phyloP scores from a whole-genome alignment of 2,797 vertebrate genomes.

The Rallus crepitans region DNA sequence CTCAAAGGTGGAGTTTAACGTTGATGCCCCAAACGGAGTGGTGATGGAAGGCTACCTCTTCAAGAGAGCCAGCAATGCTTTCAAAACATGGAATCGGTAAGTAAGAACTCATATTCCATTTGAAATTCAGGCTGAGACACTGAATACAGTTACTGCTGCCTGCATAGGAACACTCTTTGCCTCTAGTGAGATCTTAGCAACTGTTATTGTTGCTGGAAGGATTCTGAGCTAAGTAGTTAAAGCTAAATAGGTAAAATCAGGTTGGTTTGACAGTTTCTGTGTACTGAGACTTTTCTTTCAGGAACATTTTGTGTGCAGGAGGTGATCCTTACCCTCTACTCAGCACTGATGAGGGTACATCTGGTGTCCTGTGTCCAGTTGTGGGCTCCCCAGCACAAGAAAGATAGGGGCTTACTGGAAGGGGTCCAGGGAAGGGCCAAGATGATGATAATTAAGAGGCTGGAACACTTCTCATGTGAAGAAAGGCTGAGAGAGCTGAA shows the following conservation, averaged over 20 bases:
- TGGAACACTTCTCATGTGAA: not conserved
- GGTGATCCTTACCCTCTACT: not conserved
- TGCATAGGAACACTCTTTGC: not conserved
- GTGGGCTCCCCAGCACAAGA: not conserved
- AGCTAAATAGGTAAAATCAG: not conserved
- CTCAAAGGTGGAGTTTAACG: slow-evolving; percentile 91
- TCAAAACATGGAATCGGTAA: slow-evolving; percentile 98
- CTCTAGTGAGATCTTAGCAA: too few relatives aligned
- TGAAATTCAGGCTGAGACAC: not conserved
- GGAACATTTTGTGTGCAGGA: not conserved
- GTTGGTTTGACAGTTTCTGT: not conserved
- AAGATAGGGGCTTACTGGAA: not conserved
- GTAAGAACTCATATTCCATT: not conserved
- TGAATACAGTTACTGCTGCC: not conserved
- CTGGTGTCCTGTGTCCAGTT: not conserved
- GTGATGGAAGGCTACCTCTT: slow-evolving; percentile 99
- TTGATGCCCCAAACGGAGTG: slow-evolving; percentile 94
- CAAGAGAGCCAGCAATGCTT: slow-evolving; percentile 98
- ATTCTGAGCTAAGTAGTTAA: not conserved
- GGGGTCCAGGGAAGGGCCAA: not conserved
- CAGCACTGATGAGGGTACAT: not conserved
- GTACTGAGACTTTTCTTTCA: not conserved
- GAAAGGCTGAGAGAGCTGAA: not conserved
- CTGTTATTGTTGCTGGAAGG: not conserved
- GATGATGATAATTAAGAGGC: not conserved